Evolutionary conservation across 2,113 vertebrate species (phyloP).

Genomic region (Thunnus thynnus): DNA sequence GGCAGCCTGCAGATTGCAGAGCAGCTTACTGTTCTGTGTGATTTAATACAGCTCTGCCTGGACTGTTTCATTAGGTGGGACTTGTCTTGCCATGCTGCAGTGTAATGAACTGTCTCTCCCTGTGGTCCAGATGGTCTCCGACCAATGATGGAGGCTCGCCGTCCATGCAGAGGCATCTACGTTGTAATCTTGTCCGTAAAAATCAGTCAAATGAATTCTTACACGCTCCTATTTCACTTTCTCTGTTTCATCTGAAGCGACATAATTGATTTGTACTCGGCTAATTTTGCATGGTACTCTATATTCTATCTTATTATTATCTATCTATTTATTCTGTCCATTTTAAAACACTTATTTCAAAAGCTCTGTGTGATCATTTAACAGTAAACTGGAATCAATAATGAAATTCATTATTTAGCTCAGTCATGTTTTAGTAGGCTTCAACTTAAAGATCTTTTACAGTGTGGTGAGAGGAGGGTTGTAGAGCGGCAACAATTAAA

Average conservation of each 20-base stretch:
- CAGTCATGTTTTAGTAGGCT: neutral
- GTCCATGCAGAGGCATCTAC: conserved; percentile 13
- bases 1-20: conserved; percentile 69
- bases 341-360: neutral
- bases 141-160: conserved; percentile 47
- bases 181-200: conserved; percentile 66
- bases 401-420: neutral
- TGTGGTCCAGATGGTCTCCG: conserved; percentile 79
- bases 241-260: conserved; percentile 3
- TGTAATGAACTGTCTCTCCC: conserved; percentile 76
- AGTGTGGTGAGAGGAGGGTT: neutral
- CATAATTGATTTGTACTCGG: neutral
- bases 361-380: neutral
- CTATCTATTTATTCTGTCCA: neutral
- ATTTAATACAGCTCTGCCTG: conserved; percentile 74
- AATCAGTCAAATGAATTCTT: conserved; percentile 44
- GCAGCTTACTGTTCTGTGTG: conserved; percentile 73
- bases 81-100: conserved; percentile 67
- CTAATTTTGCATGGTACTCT: no score
- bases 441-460: neutral
- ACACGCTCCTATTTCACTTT: neutral
- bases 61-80: conserved; percentile 78
- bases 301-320: neutral
- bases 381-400: neutral
- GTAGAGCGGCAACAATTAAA: no score